These are phyloP conservation scores for Halocaridina rubra DNA, from an alignment of 2,888 invertebrate genomes.

Conservation along the genomic window DNA sequence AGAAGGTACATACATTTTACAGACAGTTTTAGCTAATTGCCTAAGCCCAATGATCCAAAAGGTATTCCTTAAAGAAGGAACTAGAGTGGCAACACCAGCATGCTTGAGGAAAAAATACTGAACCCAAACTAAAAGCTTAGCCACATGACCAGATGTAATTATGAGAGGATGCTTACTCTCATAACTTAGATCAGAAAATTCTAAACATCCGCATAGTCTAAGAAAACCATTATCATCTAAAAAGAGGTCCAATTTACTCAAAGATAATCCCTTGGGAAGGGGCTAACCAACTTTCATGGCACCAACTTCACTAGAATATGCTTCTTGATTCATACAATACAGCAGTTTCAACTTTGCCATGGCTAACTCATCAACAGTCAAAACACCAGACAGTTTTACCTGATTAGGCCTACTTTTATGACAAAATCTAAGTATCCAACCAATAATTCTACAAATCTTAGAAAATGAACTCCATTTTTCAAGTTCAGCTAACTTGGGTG, in stretches of 20 bases:
- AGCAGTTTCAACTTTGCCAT: no score
- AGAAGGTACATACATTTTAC: not conserved
- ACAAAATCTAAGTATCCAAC: not conserved
- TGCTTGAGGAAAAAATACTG: conserved; percentile 22
- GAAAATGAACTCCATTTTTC: not conserved
- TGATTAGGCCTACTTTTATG: not conserved
- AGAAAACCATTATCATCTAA: not conserved
- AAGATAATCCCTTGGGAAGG: not conserved
- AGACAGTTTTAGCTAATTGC: not conserved
- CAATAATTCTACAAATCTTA: not conserved
- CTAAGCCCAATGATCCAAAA: not conserved
- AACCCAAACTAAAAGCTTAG: conserved; percentile 4
- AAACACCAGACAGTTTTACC: not conserved
- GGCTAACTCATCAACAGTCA: not conserved
- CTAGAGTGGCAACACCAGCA: conserved; percentile 16
- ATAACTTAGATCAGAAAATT: conserved; percentile 12
- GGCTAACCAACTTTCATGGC: no score
- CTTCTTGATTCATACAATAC: no score
- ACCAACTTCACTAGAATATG: no score
- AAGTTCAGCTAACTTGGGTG: not conserved
- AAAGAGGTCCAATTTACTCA: not conserved
- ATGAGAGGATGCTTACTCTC: conserved; percentile 31
- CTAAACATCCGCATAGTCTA: conserved; percentile 6
- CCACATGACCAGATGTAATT: conserved; percentile 11
- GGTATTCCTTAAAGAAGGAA: not conserved